These are phyloP conservation scores for Peromyscus californicus DNA, from an alignment of 2,113 vertebrate species.

Conservation along the genomic window DNA sequence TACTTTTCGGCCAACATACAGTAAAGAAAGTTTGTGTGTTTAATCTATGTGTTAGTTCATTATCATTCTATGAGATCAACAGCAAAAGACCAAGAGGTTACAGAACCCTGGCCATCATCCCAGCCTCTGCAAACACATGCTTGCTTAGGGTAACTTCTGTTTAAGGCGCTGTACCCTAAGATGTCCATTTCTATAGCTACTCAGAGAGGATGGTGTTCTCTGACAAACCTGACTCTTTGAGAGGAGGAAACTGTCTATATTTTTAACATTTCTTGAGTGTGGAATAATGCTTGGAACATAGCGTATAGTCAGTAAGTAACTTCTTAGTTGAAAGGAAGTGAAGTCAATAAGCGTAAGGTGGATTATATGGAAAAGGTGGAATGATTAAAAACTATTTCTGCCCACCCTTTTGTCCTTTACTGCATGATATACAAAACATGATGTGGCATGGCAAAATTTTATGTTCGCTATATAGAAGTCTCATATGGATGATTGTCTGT, in stretches of 20 bases:
- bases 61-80: not conserved
- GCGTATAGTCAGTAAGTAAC: not conserved
- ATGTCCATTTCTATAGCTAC: not conserved
- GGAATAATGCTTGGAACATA: not conserved
- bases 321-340: conserved; percentile 12
- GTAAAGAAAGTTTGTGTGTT: not conserved
- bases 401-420: not conserved
- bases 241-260: not conserved
- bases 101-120: not conserved
- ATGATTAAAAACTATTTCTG: not conserved
- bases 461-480: not conserved
- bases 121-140: not conserved
- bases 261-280: not conserved
- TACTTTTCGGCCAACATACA: not conserved
- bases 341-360: not conserved
- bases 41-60: not conserved
- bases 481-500: not conserved
- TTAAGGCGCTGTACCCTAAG: not conserved
- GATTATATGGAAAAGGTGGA: not conserved
- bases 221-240: not conserved
- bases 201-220: not conserved
- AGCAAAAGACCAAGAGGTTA: not conserved
- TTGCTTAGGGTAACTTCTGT: not conserved
- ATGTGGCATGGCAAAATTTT: not conserved
- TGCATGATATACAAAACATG: not conserved